These are phyloP conservation scores for Meles meles DNA, from an alignment of 2,113 vertebrate species.

Conservation along the genomic window DNA sequence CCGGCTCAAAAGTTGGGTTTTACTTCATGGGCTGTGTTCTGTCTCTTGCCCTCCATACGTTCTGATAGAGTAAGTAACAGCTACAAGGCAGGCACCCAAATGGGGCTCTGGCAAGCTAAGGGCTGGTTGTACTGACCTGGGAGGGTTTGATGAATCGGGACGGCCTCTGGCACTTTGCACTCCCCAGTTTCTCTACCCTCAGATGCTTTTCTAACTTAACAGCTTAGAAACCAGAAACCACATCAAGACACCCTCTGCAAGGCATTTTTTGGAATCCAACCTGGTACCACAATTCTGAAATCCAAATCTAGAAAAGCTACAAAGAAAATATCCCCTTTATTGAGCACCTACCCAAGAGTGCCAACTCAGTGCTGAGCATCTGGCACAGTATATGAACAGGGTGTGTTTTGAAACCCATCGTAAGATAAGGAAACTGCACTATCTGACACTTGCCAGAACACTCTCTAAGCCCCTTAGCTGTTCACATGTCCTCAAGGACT, in stretches of 20 bases:
- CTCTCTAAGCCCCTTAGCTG: background rate
- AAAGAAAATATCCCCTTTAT: background rate
- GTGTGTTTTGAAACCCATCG: background rate
- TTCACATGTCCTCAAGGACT: background rate
- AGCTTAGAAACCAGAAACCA: conserved; percentile 13
- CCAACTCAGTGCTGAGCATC: background rate
- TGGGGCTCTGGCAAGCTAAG: background rate
- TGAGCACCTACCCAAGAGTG: background rate
- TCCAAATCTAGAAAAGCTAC: background rate
- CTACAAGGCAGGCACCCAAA: background rate
- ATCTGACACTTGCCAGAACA: background rate
- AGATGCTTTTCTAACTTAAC: background rate
- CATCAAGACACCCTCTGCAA: background rate
- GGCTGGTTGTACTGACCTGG: background rate
- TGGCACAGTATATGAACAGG: background rate
- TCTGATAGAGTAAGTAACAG: background rate
- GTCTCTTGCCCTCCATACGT: background rate
- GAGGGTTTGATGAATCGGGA: background rate
- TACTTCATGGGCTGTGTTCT: background rate
- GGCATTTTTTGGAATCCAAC: background rate
- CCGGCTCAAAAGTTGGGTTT: background rate
- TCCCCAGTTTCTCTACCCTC: background rate
- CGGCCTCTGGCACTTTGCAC: background rate
- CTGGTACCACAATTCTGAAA: background rate
- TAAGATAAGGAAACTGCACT: background rate